Evolutionary conservation across 2,797 vertebrate genomes (phyloP).

Genomic region (Parambassis ranga): DNA sequence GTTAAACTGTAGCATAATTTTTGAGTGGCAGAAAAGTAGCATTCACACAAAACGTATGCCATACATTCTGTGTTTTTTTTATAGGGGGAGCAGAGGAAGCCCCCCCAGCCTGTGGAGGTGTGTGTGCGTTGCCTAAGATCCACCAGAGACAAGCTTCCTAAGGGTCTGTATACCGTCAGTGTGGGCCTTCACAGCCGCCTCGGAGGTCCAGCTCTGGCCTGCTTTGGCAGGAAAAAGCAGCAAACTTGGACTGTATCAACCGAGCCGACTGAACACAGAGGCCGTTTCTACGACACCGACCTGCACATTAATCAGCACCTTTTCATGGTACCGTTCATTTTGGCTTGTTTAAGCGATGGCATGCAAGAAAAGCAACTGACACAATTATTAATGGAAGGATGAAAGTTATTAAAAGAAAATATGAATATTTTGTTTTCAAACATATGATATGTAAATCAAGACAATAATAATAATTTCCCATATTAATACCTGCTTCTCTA

Average conservation of each 20-base stretch:
- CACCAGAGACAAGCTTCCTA: constrained; percentile 88
- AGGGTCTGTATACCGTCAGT: constrained; percentile 83
- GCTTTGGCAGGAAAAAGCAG: constrained; percentile 63
- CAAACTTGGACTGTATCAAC: constrained; percentile 68
- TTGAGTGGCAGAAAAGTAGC: no score
- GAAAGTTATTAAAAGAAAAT: no score
- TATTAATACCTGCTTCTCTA: no score
- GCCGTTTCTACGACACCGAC: constrained; percentile 83
- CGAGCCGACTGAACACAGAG: constrained; percentile 75
- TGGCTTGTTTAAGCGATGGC: background rate
- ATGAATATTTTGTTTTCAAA: no score
- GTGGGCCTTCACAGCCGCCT: constrained; percentile 81
- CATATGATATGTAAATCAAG: no score
- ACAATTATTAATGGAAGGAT: no score
- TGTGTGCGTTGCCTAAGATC: constrained; percentile 84
- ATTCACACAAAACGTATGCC: no score
- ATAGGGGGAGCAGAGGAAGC: constrained; percentile 69
- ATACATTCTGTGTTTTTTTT: no score
- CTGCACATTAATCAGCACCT: constrained; percentile 86
- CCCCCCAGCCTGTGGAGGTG: constrained; percentile 81
- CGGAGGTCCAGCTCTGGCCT: constrained; percentile 73
- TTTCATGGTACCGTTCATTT: constrained; percentile 68
- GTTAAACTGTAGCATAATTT: no score
- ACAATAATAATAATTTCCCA: no score
- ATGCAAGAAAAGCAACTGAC: no score